Conservation (phyloP, 2,113 vertebrate species). For the Eubucco bourcierii region DNA sequence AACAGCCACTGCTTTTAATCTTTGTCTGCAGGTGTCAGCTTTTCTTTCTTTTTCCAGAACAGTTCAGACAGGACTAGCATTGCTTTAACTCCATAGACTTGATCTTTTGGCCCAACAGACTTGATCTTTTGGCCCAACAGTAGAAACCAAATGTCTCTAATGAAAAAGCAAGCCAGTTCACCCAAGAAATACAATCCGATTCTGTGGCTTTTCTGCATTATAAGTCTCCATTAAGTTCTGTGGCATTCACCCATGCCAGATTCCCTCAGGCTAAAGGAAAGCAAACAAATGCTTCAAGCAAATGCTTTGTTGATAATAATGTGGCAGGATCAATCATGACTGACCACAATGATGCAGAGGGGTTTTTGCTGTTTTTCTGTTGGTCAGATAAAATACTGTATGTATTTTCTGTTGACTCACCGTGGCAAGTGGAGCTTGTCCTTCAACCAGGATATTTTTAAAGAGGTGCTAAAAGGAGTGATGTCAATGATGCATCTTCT, state of each 20-base stretch:
- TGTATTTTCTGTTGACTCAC: constrained; percentile 42
- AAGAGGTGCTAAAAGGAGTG: constrained; percentile 17
- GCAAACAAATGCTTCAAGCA: constrained; percentile 14
- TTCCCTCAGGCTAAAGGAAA: constrained; percentile 34
- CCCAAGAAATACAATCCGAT: constrained; percentile 28
- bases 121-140: background rate
- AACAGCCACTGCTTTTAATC: background rate
- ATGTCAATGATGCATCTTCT: constrained; percentile 2
- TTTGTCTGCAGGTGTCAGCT: background rate
- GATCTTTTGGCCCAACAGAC: background rate
- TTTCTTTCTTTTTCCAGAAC: constrained; percentile 7
- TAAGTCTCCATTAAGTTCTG: constrained; percentile 50
- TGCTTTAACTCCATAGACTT: background rate
- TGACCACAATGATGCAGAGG: constrained; percentile 29
- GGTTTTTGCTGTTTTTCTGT: background rate
- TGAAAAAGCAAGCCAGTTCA: constrained; percentile 40
- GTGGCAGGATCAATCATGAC: constrained; percentile 41
- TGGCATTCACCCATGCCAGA: constrained; percentile 36
- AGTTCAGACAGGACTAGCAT: background rate
- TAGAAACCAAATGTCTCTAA: constrained; percentile 23
- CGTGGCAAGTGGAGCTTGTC: background rate
- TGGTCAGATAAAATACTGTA: constrained; percentile 28
- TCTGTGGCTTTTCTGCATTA: constrained; percentile 10
- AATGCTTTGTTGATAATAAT: constrained; percentile 36
- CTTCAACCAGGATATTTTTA: constrained; percentile 29